These are phyloP conservation scores for Spisula solida DNA, from an alignment of 2,888 invertebrate species.

Conservation along the genomic window DNA sequence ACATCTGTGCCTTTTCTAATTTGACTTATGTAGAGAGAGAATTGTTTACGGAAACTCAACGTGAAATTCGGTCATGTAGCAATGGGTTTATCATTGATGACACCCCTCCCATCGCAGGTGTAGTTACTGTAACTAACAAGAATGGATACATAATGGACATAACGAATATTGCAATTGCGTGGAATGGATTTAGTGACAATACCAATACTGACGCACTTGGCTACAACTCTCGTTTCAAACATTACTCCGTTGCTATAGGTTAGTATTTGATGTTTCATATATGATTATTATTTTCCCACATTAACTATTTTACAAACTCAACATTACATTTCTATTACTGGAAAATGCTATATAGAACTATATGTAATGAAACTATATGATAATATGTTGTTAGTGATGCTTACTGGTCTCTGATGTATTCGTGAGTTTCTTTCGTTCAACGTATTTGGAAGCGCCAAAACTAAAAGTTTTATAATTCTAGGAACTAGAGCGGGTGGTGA, in stretches of 20 bases:
- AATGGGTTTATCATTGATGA: slow-evolving; percentile 58
- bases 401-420: too few species aligned
- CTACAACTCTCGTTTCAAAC: slow-evolving; percentile 38
- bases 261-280: neutral
- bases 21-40: slow-evolving; percentile 39
- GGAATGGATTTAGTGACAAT: slow-evolving; percentile 54
- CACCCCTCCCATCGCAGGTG: slow-evolving; percentile 47
- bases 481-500: slow-evolving; percentile 19
- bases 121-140: slow-evolving; percentile 28
- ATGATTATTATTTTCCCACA: too few species aligned
- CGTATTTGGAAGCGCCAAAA: too few species aligned
- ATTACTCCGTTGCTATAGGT: slow-evolving; percentile 50
- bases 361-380: too few species aligned
- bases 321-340: too few species aligned
- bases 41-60: slow-evolving; percentile 44
- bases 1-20: slow-evolving; percentile 56
- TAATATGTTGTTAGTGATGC: too few species aligned
- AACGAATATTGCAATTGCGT: slow-evolving; percentile 10
- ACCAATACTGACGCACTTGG: slow-evolving; percentile 36
- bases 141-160: slow-evolving; percentile 37
- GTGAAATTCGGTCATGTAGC: slow-evolving; percentile 48
- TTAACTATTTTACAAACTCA: too few species aligned
- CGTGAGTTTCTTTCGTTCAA: too few species aligned
- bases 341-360: too few species aligned
- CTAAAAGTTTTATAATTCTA: neutral